These are phyloP conservation scores for Hydraecia micacea DNA, from an alignment of 2,888 invertebrate genomes.

Conservation along the genomic window DNA sequence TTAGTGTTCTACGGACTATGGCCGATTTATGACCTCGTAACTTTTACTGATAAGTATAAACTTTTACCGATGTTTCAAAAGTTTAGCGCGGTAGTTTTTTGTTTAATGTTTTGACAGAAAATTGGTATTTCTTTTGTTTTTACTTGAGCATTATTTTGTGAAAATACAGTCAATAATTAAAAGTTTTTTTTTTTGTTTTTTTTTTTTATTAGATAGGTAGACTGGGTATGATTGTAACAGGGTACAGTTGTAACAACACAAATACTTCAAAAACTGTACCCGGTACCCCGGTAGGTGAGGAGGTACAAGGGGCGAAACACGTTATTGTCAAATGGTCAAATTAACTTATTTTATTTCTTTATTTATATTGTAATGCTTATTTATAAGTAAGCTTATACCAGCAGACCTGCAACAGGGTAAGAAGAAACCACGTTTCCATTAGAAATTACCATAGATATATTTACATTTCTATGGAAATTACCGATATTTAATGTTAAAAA, in stretches of 20 bases:
- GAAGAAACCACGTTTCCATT: background rate
- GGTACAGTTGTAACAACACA: background rate
- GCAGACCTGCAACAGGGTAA: background rate
- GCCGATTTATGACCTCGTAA: slow-evolving; percentile 55
- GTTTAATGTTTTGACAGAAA: slow-evolving; percentile 8
- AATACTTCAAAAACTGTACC: background rate
- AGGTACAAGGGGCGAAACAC: background rate
- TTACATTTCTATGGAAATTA: too few species aligned
- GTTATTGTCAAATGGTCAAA: background rate
- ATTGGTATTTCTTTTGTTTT: slow-evolving; percentile 6
- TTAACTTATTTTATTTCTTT: too few species aligned
- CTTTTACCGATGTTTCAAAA: slow-evolving; percentile 57
- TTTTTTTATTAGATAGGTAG: background rate
- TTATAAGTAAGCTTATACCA: background rate
- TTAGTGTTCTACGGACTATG: slow-evolving; percentile 16
- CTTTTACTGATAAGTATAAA: slow-evolving; percentile 57
- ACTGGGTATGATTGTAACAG: background rate
- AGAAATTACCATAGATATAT: too few species aligned
- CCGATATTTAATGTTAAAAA: background rate
- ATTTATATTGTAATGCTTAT: background rate
- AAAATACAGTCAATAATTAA: background rate
- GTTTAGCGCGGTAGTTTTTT: slow-evolving; percentile 15
- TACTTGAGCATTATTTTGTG: background rate
- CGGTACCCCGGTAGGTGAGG: background rate
- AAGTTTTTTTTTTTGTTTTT: background rate